Evolutionary conservation across 2,797 vertebrate genomes (phyloP), one percentile per base, ranked within the genome.

Genomic region (Heterohyrax brucei): DNA sequence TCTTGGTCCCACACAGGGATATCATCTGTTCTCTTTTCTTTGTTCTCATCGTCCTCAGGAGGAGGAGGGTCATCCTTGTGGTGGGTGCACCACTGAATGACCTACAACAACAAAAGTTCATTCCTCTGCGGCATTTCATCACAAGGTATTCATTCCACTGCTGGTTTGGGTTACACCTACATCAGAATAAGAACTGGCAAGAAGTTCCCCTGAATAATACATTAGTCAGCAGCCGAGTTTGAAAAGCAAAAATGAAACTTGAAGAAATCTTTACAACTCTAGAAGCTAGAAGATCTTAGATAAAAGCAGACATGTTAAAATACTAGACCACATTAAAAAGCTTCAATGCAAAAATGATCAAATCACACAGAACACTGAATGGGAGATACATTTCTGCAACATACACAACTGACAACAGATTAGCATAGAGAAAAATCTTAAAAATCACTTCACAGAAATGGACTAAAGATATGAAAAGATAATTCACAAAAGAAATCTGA

Each of bases 1-100:
- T 99, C 99, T 98, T 99, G 99, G 98, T 99, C 99, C 99, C 99
- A 99, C 86, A 99, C 99, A 80, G 99, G 99, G 97, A 99, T 99
- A 98, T 99, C 99, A 96, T 99, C 99, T 44, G 99, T 99, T 98
- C 99, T 99, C 97, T 99, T 99, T 97, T 99, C 99, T 98, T 99
- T 99, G 98, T 99, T 99, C 98, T 99, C 99, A 95, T 99, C 99
- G 61, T 99, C 99, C 98, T 99, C 99, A 8, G 99, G 99, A 84
- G 99, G 99, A 98, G 99, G 99, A n/a, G 99, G 99, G 97, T 99
- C 99, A 97, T 99, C 99, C 99, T 99, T 99, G 98, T 99, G 99
- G 98, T 99, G 99, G 95, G 99, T 99, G 98, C 99, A 99, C 99
- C 99, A 99, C 98, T 99, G 99, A 98, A 99, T 99, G 95, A 99